Evolutionary conservation across 2,113 vertebrate genomes (phyloP).

Genomic region (Erythrocercus mccallii): DNA sequence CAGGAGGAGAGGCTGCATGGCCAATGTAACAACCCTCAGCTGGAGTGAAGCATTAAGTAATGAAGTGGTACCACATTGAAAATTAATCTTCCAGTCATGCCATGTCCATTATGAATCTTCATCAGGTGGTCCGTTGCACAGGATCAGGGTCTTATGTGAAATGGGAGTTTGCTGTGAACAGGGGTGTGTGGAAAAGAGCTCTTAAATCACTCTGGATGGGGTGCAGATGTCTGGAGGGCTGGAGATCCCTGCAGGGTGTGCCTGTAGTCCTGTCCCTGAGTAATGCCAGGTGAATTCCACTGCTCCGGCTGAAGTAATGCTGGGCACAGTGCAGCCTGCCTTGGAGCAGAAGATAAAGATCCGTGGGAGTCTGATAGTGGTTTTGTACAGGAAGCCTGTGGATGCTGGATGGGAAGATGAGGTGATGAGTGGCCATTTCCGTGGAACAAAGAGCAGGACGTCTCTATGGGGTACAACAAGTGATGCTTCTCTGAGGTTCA

Average conservation of each 20-base stretch:
- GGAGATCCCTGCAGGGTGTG: neutral
- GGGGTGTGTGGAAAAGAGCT: neutral
- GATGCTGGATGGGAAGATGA: neutral
- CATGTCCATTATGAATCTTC: neutral
- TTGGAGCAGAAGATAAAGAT: neutral
- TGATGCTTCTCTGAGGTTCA: neutral
- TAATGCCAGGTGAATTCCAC: neutral
- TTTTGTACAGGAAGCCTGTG: neutral
- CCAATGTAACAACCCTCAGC: neutral
- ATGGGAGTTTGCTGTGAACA: neutral
- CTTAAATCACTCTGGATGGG: neutral
- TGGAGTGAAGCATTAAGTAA: neutral
- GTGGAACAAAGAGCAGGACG: neutral
- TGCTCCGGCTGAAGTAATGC: neutral
- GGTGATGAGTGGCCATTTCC: neutral
- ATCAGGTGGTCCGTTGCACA: neutral
- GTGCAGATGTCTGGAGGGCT: neutral
- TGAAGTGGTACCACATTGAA: neutral
- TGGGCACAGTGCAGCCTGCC: neutral
- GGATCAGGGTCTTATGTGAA: neutral
- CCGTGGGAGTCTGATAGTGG: neutral
- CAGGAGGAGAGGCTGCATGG: neutral
- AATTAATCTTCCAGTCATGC: neutral
- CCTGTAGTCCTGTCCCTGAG: neutral
- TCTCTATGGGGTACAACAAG: neutral